A percentile compares a stretch with the other conserved stretches of the same genome.
phyloP scores from a whole-genome alignment of 1,140 invertebrate genomes.

The Drepana arcuata region DNA sequence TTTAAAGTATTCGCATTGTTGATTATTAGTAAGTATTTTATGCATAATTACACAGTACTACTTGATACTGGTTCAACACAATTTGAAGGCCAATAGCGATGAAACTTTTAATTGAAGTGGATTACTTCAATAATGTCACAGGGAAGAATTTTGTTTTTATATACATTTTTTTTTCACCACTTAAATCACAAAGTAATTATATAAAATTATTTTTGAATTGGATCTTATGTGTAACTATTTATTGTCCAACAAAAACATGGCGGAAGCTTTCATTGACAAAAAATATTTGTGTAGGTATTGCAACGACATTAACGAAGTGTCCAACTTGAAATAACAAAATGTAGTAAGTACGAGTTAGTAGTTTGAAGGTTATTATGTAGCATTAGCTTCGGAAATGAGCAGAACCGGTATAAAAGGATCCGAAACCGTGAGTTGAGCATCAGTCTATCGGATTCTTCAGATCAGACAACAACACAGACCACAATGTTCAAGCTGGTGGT shows the following conservation, averaged over 20 bases:
- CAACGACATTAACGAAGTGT: conserved; percentile 7
- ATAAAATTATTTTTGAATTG: neutral
- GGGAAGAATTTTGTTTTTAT: too few species aligned
- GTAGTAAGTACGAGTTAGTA: conserved; percentile 6
- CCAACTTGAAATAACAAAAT: conserved; percentile 18
- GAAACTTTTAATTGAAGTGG: neutral
- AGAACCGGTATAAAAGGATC: conserved; percentile 43
- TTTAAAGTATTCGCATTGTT: too few species aligned
- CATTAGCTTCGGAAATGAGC: conserved; percentile 35
- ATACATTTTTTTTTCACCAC: too few species aligned
- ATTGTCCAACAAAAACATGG: conserved; percentile 1
- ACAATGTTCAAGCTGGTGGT: conserved; percentile 75
- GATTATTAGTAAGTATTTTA: too few species aligned
- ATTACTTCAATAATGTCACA: neutral
- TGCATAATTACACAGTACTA: too few species aligned
- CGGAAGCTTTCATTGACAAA: conserved; percentile 21
- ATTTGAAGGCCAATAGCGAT: neutral
- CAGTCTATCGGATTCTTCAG: conserved; percentile 41
- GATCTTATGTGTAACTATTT: neutral
- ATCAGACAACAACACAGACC: conserved; percentile 56
- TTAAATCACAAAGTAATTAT: neutral
- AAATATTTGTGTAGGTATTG: conserved; percentile 13
- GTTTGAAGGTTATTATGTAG: conserved; percentile 47
- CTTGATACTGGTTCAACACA: too few species aligned
- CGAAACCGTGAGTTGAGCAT: conserved; percentile 24